Evolutionary conservation across 92 coral and sea anemone genomes (phyloP).

Genomic region (Phenganax stokvisi): DNA sequence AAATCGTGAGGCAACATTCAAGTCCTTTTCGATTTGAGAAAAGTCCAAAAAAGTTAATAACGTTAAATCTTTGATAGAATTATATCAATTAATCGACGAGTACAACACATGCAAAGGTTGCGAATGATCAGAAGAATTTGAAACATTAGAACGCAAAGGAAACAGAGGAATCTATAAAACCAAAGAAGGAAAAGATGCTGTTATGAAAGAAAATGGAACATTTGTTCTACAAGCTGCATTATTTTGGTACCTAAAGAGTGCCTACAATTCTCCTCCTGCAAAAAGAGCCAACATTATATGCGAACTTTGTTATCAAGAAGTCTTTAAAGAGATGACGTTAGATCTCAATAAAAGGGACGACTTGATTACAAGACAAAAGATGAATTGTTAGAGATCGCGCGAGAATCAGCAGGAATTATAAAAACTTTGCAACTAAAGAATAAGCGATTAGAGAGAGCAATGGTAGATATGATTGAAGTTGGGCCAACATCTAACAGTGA

Average conservation of each 20-base stretch:
- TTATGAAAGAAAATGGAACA: not conserved
- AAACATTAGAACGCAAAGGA: not conserved
- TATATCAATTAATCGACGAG: not conserved
- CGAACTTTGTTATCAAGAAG: conserved; percentile 32
- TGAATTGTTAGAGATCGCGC: conserved; percentile 25
- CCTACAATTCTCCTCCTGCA: conserved; percentile 7
- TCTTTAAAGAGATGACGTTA: not conserved
- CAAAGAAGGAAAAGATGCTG: conserved; percentile 32
- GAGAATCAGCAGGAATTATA: conserved; percentile 27
- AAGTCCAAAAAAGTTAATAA: not conserved
- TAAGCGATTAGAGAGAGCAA: conserved; percentile 17
- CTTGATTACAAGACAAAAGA: conserved; percentile 14
- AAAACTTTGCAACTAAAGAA: conserved; percentile 17
- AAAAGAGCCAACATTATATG: conserved; percentile 37
- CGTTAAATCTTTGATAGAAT: conserved; percentile 1
- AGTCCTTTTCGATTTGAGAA: not conserved
- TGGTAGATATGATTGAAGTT: not conserved
- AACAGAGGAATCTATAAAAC: conserved; percentile 1
- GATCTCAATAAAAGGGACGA: not conserved
- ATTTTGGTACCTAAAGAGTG: not conserved
- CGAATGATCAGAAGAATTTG: not conserved
- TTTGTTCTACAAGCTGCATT: not conserved
- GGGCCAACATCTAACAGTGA: conserved; percentile 28
- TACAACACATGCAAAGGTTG: conserved; percentile 9
- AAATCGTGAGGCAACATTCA: not conserved